These are phyloP conservation scores for Leucopsar rothschildi DNA, from an alignment of 2,113 vertebrate genomes.

Conservation along the genomic window DNA sequence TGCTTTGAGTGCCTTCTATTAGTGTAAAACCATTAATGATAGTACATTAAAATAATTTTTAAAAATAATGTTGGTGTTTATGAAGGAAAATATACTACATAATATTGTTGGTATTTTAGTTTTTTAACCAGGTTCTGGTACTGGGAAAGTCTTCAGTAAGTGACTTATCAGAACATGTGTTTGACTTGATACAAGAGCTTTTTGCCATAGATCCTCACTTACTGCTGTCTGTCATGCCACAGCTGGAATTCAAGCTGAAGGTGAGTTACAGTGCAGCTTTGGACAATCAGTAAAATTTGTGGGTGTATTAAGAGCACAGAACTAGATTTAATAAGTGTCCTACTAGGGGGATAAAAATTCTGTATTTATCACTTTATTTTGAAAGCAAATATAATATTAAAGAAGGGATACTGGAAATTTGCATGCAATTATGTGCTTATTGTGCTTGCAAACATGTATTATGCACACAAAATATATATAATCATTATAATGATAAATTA, in stretches of 20 bases:
- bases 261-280: constrained; percentile 59
- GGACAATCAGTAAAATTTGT: not conserved
- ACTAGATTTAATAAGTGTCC: not conserved
- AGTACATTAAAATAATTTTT: not conserved
- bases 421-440: not conserved
- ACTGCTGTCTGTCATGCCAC: constrained; percentile 96
- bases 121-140: constrained; percentile 99
- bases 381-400: not conserved
- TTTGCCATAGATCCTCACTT: constrained; percentile 96
- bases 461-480: not conserved
- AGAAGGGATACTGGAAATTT: not conserved
- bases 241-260: constrained; percentile 99
- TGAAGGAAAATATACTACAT: not conserved
- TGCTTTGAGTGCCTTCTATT: not conserved
- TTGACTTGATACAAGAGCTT: constrained; percentile 98
- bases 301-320: not conserved
- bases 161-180: constrained; percentile 96
- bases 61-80: not conserved
- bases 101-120: constrained; percentile 70
- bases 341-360: not conserved
- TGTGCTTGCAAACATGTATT: not conserved
- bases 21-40: not conserved
- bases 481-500: not conserved
- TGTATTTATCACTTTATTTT: not conserved
- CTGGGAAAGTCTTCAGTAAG: constrained; percentile 98